phyloP scores from a whole-genome alignment of 2,113 vertebrate species.

The Fulmarus glacialis region DNA sequence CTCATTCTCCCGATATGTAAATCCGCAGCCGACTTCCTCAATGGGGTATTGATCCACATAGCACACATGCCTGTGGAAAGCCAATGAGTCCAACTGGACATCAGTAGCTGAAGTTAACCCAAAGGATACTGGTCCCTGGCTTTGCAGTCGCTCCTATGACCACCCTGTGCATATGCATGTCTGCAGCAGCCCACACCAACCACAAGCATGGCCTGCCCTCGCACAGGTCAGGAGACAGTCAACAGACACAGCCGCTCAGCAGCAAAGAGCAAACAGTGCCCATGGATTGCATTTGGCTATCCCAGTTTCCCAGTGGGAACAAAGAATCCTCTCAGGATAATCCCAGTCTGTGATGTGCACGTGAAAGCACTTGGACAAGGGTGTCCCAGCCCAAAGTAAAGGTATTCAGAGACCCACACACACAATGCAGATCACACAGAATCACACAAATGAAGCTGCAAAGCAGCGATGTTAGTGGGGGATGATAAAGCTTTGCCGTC shows the following conservation, averaged over 20 bases:
- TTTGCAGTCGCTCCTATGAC: background rate
- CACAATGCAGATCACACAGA: background rate
- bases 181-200: background rate
- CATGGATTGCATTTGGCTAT: background rate
- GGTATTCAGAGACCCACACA: background rate
- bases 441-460: background rate
- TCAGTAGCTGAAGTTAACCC: background rate
- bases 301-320: background rate
- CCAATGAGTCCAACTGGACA: background rate
- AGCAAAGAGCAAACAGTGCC: background rate
- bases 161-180: background rate
- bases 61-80: background rate
- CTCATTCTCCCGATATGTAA: background rate
- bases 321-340: background rate
- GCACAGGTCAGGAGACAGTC: background rate
- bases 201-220: background rate
- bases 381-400: background rate
- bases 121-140: background rate
- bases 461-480: background rate
- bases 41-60: background rate
- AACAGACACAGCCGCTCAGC: background rate
- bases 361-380: background rate
- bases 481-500: slow-evolving; percentile 36
- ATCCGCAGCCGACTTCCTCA: background rate
- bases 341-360: fast-evolving